Conservation (phyloP, 2,888 invertebrate genomes). For the Rhogogaster chlorosoma region DNA sequence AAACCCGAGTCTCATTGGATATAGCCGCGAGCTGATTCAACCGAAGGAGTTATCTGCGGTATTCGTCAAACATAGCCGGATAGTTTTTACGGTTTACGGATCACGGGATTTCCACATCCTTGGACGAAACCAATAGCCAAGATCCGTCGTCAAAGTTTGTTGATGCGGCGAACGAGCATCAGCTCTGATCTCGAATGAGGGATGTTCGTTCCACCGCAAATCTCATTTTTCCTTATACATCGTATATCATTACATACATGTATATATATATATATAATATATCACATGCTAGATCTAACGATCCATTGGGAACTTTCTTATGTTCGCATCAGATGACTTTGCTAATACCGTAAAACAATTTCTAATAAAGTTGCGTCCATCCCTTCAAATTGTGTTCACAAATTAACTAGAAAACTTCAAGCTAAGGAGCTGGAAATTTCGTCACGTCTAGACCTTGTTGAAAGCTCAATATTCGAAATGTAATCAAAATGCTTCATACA, state of each 20-base stretch:
- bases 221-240: background rate
- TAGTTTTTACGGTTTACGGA: constrained; percentile 21
- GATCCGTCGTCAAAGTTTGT: constrained; percentile 28
- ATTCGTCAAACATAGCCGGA: constrained; percentile 29
- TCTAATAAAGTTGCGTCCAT: too few species aligned
- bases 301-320: background rate
- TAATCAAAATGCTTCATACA: too few species aligned
- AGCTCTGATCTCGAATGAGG: background rate
- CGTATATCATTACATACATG: background rate
- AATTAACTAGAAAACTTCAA: too few species aligned
- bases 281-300: background rate
- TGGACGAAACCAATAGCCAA: constrained; percentile 12
- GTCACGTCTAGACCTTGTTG: too few species aligned
- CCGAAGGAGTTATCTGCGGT: constrained; percentile 12
- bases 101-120: constrained; percentile 24
- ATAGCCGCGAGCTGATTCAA: background rate
- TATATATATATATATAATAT: background rate
- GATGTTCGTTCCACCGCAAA: background rate
- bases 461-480: too few species aligned
- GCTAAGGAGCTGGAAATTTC: too few species aligned
- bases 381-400: too few species aligned
- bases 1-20: background rate
- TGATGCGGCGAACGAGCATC: constrained; percentile 1
- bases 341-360: too few species aligned
- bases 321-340: too few species aligned